Evolutionary conservation across 2,113 vertebrate species (phyloP), one percentile per base, ranked within the genome.

Genomic region (Antidorcas marsupialis): DNA sequence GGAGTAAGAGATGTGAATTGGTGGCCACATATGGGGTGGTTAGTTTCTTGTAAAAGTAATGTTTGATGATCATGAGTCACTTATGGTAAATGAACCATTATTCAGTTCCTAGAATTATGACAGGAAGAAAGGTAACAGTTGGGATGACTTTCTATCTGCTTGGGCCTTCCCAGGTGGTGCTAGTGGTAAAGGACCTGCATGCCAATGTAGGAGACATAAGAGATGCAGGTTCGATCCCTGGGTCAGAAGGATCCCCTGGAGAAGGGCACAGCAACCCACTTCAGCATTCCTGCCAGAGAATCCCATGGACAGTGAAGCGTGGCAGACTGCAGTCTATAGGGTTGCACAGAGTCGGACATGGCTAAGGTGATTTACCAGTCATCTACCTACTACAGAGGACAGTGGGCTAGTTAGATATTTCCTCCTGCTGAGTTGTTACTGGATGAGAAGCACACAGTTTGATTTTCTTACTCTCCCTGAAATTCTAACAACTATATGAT

Each of bases 281-380:
- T 71, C 19, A 23, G n/a, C 5, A 39, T 39, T 23, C n/a, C 19
- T 71, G 19, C n/a, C 0, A 0, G n/a, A 71, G 19, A 23, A 23
- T 71, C 67, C 19, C 19, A 12, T 23, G 19, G 19, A 71, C n/a
- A 71, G 19, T 0, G 10, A 71, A 39, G n/a, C 1, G 0, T 39
- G n/a, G 67, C n/a, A 71, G 67, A 71, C 19, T 39, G n/a, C 19
- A 23, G n/a, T 23, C n/a, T 12, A 39, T 39, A 23, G 19, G 19
- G 67, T 6, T 12, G 19, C 5, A 3, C 8, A 10, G 19, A 6
- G 19, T 39, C 2, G 1, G 10, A 39, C 67, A 71, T 0, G 19
- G 12, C 19, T 23, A 19, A 39, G 2, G n/a, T 21, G 67, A 12
- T 39, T 71, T 71, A 71, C 4, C 67, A 71, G 67, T n/a, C n/a